phyloP scores from a whole-genome alignment of 2,888 invertebrate genomes.

The Philereme transversata region DNA sequence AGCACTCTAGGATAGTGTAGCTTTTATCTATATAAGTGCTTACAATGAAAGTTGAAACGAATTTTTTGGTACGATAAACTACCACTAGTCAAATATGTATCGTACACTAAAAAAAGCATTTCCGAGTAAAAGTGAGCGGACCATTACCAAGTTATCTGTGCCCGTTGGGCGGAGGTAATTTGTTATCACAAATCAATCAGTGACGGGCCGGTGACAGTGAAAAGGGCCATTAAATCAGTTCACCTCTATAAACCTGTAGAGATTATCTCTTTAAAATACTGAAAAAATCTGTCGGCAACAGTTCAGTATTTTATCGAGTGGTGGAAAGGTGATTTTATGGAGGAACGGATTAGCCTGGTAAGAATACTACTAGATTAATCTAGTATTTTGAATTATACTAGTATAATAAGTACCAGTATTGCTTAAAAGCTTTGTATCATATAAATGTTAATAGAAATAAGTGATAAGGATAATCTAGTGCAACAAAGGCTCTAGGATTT shows the following conservation, averaged over 20 bases:
- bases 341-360: neutral
- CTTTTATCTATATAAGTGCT: no score
- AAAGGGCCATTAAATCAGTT: conserved; percentile 34
- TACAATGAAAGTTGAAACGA: no score
- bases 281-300: conserved; percentile 14
- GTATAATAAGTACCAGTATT: no score
- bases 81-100: neutral
- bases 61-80: no score
- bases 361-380: no score
- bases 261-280: conserved; percentile 23
- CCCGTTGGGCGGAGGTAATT: conserved; percentile 39
- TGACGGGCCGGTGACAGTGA: conserved; percentile 34
- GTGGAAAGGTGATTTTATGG: conserved; percentile 11
- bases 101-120: neutral
- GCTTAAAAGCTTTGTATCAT: no score
- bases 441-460: no score
- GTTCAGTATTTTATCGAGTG: conserved; percentile 9
- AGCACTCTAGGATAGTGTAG: no score
- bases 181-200: conserved; percentile 49
- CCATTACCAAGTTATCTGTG: conserved; percentile 2
- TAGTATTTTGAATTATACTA: no score
- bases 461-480: no score
- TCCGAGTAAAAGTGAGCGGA: neutral
- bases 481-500: no score
- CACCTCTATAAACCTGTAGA: conserved; percentile 18